Evolutionary conservation across 2,888 invertebrate species (phyloP).

Genomic region (Phengaris arion): DNA sequence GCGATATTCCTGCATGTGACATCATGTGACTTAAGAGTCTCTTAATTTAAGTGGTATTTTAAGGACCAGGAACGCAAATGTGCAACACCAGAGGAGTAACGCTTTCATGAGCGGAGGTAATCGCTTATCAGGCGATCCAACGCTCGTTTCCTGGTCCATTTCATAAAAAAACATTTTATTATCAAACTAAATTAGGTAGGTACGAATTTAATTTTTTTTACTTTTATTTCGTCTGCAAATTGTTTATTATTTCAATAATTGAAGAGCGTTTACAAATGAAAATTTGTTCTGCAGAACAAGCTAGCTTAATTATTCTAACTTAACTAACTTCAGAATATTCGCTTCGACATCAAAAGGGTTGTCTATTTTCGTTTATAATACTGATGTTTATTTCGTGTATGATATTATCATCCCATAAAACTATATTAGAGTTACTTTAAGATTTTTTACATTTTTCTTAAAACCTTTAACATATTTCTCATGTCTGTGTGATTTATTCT

Average conservation of each 20-base stretch:
- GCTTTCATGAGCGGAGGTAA: too few relatives aligned
- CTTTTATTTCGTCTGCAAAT: neutral
- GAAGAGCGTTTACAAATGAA: neutral
- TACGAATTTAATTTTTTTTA: neutral
- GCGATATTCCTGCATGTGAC: too few relatives aligned
- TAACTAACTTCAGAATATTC: neutral
- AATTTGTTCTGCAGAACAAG: conserved; percentile 1
- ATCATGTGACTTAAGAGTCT: too few relatives aligned
- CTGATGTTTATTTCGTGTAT: neutral
- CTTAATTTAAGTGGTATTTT: too few relatives aligned
- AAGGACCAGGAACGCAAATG: too few relatives aligned
- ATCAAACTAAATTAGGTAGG: too few relatives aligned
- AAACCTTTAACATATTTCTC: neutral
- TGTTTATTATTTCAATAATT: conserved; percentile 6
- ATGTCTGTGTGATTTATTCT: neutral
- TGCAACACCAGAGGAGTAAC: too few relatives aligned
- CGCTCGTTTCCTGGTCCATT: too few relatives aligned
- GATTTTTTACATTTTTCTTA: neutral
- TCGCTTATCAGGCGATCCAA: too few relatives aligned
- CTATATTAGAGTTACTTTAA: too few relatives aligned
- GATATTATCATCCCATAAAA: neutral
- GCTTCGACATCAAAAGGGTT: neutral
- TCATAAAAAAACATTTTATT: too few relatives aligned
- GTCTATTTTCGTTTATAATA: neutral
- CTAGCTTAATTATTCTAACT: neutral